phyloP scores from a whole-genome alignment of 2,797 vertebrate genomes.

The Mastacembelus armatus region DNA sequence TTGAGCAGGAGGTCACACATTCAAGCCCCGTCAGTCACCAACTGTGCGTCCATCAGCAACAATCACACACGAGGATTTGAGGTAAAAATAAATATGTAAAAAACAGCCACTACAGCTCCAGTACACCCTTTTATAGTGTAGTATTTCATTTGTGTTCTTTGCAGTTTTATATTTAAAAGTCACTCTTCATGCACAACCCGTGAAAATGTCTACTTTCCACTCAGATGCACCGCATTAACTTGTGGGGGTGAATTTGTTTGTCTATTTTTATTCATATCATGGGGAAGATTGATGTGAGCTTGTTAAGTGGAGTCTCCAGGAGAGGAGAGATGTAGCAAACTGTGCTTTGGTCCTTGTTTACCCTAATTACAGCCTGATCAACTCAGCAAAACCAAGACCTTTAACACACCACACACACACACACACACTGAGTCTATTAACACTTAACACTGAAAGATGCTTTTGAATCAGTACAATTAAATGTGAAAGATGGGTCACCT shows the following conservation, averaged over 20 bases:
- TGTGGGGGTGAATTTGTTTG: slow-evolving; percentile 92
- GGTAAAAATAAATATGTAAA: not conserved
- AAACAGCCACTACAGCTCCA: slow-evolving; percentile 74
- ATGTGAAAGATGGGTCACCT: no score
- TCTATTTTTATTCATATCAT: slow-evolving; percentile 95
- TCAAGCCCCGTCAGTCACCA: slow-evolving; percentile 21
- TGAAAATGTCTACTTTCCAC: slow-evolving; percentile 99
- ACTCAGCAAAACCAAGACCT: slow-evolving; percentile 86
- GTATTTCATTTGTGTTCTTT: slow-evolving; percentile 80
- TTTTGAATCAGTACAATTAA: slow-evolving; percentile 27
- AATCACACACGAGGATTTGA: not conserved
- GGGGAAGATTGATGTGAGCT: slow-evolving; percentile 94
- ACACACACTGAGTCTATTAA: not conserved
- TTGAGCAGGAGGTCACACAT: slow-evolving; percentile 41
- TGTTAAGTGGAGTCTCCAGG: slow-evolving; percentile 87
- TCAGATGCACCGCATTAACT: slow-evolving; percentile 98
- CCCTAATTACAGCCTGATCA: slow-evolving; percentile 89
- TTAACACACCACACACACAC: slow-evolving; percentile 58
- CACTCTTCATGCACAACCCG: slow-evolving; percentile 94
- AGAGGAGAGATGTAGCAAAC: slow-evolving; percentile 83
- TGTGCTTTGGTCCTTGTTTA: slow-evolving; percentile 85
- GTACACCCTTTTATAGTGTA: slow-evolving; percentile 83
- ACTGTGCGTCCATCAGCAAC: not conserved
- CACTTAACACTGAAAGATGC: slow-evolving; percentile 29
- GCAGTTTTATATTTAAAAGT: slow-evolving; percentile 97